Evolutionary conservation across 1,140 invertebrate species (phyloP).

Genomic region (Meteorus sp.): DNA sequence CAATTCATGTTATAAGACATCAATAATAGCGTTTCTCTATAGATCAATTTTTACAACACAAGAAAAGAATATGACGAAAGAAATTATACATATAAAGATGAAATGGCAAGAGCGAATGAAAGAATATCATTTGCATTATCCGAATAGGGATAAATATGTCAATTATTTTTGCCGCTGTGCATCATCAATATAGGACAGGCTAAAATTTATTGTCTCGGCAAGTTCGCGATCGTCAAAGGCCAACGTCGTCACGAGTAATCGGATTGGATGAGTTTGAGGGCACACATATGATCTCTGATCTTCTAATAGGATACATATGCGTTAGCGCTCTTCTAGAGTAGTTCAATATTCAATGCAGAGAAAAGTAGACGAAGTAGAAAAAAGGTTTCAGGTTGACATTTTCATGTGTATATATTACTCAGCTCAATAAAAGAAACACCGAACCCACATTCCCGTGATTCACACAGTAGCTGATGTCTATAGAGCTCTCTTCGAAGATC

Average conservation of each 20-base stretch:
- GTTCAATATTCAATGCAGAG: not conserved
- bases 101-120: not conserved
- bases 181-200: slow-evolving; percentile 5
- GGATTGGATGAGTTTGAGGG: slow-evolving; percentile 24
- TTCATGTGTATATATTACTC: slow-evolving; percentile 33
- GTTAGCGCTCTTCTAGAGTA: slow-evolving; percentile 41
- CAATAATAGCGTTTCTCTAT: slow-evolving; percentile 25
- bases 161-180: slow-evolving; percentile 33
- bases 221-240: slow-evolving; percentile 43
- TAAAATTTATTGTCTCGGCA: slow-evolving; percentile 38
- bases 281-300: slow-evolving; percentile 46
- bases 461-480: slow-evolving; percentile 30
- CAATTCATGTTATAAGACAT: slow-evolving; percentile 1
- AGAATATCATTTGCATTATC: not conserved
- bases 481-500: not conserved
- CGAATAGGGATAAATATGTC: slow-evolving; percentile 5
- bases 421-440: no score
- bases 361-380: slow-evolving; percentile 6
- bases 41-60: no score
- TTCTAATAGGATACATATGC: slow-evolving; percentile 52
- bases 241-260: slow-evolving; percentile 44
- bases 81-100: no score
- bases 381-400: slow-evolving; percentile 41
- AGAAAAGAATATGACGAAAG: no score
- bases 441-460: slow-evolving; percentile 49